Base-by-base conservation (phyloP, 1,140 invertebrate species). In the Drosophila busckii region DNA sequence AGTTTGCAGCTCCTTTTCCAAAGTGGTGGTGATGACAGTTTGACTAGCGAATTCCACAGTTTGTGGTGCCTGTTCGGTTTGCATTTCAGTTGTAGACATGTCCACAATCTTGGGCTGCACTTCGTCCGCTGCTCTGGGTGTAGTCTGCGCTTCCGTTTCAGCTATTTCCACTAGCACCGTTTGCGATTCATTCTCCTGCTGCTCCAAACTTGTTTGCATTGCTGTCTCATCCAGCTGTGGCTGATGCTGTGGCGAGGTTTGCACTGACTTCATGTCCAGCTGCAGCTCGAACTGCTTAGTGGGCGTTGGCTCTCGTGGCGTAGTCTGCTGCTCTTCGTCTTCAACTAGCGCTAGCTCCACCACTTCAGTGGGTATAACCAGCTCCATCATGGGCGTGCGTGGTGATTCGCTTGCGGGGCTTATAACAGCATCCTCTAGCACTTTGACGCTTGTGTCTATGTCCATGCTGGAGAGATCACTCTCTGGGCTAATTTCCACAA, bases 381-480 rank as follows among this genome's bases (percentile, higher is more conserved):
- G 63, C 55, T 91, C 90, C 5, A 88, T 88, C 7, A 83, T 52
- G 0, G 88, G 85, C 6, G 66, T 37, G 2, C 69, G 53, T 9
- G 83, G 71, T 0, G 82, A 80, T 9, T 86, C 80, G n/a, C 80
- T 85, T 17, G 70, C 49, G 1, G 85, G 25, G 0, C 71, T 59
- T 2, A 87, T 71, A 4, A 91, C 55, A 38, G 87, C 88, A 88
- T 92, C 91, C 88, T 92, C 91, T n/a, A 92, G 82, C 8, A 92
- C 88, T 88, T 92, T 92, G 1, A 92, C 90, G 22, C 89, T 89
- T 13, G 85, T 88, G 3, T 89, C 87, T 49, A 90, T 88, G 6
- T 90, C 90, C 26, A 88, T 89, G 45, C 85, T 87, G 4, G 82
- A 82, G 12, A 78, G 25, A 40, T 84, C 73, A 52, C 85, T 85